These are phyloP conservation scores for Microtus ochrogaster DNA, from an alignment of 2,113 vertebrate genomes.

Conservation along the genomic window DNA sequence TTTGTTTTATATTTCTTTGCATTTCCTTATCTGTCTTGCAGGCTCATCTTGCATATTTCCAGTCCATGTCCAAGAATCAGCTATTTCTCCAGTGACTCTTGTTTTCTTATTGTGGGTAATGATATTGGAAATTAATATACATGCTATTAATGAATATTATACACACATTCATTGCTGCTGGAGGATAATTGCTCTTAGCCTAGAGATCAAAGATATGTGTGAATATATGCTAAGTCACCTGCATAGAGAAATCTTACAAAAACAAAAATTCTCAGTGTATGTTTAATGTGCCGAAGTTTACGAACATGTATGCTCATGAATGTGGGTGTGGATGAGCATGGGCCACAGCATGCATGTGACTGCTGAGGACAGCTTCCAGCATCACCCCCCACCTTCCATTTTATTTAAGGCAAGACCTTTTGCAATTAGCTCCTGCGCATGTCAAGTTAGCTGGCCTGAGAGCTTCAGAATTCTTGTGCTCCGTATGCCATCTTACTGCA, in stretches of 20 bases:
- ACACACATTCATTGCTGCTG: neutral
- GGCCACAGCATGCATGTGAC: neutral
- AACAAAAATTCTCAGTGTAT: neutral
- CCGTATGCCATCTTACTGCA: neutral
- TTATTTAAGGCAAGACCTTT: neutral
- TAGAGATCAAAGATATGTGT: neutral
- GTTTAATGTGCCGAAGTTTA: too few species aligned
- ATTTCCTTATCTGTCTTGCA: neutral
- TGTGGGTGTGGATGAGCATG: neutral
- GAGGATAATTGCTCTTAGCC: neutral
- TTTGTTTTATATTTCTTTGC: neutral
- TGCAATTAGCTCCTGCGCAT: too few species aligned
- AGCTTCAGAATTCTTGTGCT: neutral
- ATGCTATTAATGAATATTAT: neutral
- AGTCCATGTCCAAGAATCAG: neutral
- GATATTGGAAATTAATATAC: neutral
- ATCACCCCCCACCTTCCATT: neutral
- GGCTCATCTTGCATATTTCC: neutral
- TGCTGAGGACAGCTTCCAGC: neutral
- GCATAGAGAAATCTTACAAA: neutral
- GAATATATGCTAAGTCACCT: neutral
- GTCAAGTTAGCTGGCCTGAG: neutral
- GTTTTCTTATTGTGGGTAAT: neutral
- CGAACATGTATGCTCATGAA: neutral
- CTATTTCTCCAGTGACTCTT: neutral